phyloP scores from a whole-genome alignment of 2,113 vertebrate species.

The Mobula hypostoma region DNA sequence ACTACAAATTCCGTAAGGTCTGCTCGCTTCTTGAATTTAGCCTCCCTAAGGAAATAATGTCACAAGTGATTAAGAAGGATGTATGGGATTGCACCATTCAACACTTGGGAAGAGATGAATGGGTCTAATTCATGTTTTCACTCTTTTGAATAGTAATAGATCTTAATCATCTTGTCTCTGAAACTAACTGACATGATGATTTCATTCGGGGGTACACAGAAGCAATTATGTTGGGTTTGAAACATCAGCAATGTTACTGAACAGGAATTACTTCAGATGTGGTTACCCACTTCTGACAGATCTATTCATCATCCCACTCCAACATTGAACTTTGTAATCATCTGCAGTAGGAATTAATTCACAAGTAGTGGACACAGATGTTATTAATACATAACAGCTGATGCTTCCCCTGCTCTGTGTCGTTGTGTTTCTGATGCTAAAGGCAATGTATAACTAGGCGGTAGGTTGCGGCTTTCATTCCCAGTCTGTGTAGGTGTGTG shows the following conservation, averaged over 20 bases:
- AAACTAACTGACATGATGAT: neutral
- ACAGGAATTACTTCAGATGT: neutral
- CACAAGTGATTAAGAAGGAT: neutral
- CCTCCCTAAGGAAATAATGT: neutral
- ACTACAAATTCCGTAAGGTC: too few relatives aligned
- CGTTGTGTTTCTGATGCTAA: neutral
- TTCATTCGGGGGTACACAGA: neutral
- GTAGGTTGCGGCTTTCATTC: neutral
- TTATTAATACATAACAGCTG: neutral
- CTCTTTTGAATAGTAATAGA: neutral
- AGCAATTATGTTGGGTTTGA: neutral
- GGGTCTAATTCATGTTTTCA: neutral
- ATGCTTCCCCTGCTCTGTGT: neutral
- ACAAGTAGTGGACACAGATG: neutral
- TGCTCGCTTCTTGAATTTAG: neutral
- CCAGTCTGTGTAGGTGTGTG: neutral
- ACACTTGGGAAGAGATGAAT: neutral
- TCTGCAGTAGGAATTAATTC: conserved; percentile 12
- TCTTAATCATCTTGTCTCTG: neutral
- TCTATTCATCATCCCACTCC: neutral
- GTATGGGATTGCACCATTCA: neutral
- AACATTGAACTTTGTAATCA: neutral
- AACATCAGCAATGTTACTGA: neutral
- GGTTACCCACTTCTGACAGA: neutral
- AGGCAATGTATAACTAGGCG: neutral